Base-by-base conservation (phyloP, 2,888 invertebrate genomes). In the Lithophane ornitopus region DNA sequence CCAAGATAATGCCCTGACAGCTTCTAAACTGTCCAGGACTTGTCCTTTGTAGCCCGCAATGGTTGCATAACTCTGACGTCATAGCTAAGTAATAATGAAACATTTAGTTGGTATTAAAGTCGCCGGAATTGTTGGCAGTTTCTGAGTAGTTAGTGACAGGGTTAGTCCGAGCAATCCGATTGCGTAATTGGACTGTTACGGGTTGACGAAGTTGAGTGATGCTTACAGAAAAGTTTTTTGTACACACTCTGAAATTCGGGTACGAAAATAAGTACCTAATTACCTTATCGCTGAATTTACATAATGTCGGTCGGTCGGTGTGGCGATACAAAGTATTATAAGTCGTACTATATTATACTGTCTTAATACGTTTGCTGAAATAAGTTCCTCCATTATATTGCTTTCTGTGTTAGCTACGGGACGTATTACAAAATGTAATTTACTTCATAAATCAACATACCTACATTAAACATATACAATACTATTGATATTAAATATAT, bases 51-150 rank as follows among this genome's bases (percentile, higher is more conserved):
- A 28, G 22, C 26, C 56, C 44, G n/a, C 58, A 70, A 66, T 58
- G 11, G 39, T 78, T 74, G 56, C 78, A 78, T 83, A 85, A 78
- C 67, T 72, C 34, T 65, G 65, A 69, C 75, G 80, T 78, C 76
- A 76, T 46, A 28, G 56, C 61, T 39, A 69, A 85, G 70, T 80
- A 75, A 54, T 82, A 73, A 67, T 78, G 74, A 72, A 78, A 85
- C 78, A 78, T 82, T 85, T 54, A 61, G 76, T 41, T 65, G 58
- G 65, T 70, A 82, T 65, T 84, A 67, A 70, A 79, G 75, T 75
- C 39, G 41, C 26, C 4, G 12, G 63, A 67, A 73, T 77, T 39
- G 74, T 78, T 73, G 22, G 49, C 28, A 76, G 61, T 73, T 76
- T 62, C 58, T 41, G 66, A 61, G 46, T 66, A 73, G 80, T 82